These are phyloP conservation scores for Lasioglossum figueresi DNA, from an alignment of 2,888 invertebrate species.

Conservation along the genomic window DNA sequence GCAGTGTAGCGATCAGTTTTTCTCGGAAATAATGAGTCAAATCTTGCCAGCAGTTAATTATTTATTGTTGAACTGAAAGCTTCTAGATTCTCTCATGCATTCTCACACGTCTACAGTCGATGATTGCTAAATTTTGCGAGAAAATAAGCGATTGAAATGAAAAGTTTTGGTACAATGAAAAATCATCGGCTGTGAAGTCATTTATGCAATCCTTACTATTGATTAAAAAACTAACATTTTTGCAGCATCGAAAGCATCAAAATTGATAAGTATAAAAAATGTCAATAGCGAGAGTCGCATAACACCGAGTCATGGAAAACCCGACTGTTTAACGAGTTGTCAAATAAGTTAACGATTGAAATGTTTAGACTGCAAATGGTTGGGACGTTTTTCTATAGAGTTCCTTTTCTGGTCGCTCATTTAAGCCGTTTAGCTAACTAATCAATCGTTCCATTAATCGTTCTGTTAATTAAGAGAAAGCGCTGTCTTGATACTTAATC, in stretches of 20 bases:
- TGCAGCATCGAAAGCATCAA: neutral
- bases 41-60: slow-evolving; percentile 24
- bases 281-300: neutral
- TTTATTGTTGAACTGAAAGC: slow-evolving; percentile 23
- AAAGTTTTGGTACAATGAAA: neutral
- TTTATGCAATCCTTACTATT: neutral
- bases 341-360: slow-evolving; percentile 9
- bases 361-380: slow-evolving; percentile 29
- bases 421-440: slow-evolving; percentile 13
- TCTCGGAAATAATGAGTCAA: neutral
- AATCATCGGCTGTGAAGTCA: neutral
- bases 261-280: neutral
- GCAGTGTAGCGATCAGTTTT: neutral
- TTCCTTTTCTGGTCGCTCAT: slow-evolving; percentile 36
- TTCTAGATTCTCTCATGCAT: neutral
- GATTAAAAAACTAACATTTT: neutral
- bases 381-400: slow-evolving; percentile 34
- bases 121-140: neutral
- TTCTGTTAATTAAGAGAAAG: slow-evolving; percentile 1
- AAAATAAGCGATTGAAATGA: neutral
- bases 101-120: neutral
- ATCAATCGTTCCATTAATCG: slow-evolving; percentile 29
- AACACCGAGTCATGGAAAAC: neutral
- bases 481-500: slow-evolving; percentile 23
- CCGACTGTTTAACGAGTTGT: neutral